Evolutionary conservation across 1,140 invertebrate species (phyloP).

Genomic region (Elymnias hypermnestra): DNA sequence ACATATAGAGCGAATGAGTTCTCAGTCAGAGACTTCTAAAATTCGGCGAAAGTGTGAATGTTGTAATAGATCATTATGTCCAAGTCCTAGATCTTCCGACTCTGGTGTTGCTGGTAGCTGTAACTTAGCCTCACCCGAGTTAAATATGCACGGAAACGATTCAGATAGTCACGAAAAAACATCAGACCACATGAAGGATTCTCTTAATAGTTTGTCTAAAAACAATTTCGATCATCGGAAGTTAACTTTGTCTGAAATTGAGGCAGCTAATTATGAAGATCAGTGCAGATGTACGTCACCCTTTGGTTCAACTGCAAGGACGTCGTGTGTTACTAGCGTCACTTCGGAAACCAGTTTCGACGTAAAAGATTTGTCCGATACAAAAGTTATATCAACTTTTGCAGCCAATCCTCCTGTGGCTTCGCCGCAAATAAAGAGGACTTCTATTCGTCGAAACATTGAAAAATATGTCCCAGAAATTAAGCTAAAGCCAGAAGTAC

Average conservation of each 20-base stretch:
- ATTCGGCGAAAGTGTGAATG: conserved; percentile 73
- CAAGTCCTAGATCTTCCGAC: conserved; percentile 85
- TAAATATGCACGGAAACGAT: conserved; percentile 58
- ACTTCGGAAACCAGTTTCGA: conserved; percentile 74
- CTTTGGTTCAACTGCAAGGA: conserved; percentile 82
- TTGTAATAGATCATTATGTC: conserved; percentile 77
- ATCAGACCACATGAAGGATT: conserved; percentile 32
- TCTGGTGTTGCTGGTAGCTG: conserved; percentile 90
- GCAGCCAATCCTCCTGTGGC: conserved; percentile 45
- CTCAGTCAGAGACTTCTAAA: conserved; percentile 51
- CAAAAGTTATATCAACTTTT: conserved; percentile 68
- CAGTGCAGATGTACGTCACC: conserved; percentile 84
- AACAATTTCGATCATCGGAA: conserved; percentile 48
- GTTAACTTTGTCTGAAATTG: conserved; percentile 77
- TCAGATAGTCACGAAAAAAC: conserved; percentile 52
- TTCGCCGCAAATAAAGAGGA: conserved; percentile 61
- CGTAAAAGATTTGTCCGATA: conserved; percentile 66
- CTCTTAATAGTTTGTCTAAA: conserved; percentile 37
- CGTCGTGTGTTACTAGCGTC: conserved; percentile 75
- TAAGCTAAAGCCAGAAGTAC: conserved; percentile 56
- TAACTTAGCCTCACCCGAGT: conserved; percentile 81
- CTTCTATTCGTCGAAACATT: conserved; percentile 63
- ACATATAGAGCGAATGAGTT: conserved; percentile 58
- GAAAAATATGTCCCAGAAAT: conserved; percentile 58
- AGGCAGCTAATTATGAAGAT: conserved; percentile 81